Base-by-base conservation (phyloP, 2,113 vertebrate genomes). In the Cryptotis parvus region DNA sequence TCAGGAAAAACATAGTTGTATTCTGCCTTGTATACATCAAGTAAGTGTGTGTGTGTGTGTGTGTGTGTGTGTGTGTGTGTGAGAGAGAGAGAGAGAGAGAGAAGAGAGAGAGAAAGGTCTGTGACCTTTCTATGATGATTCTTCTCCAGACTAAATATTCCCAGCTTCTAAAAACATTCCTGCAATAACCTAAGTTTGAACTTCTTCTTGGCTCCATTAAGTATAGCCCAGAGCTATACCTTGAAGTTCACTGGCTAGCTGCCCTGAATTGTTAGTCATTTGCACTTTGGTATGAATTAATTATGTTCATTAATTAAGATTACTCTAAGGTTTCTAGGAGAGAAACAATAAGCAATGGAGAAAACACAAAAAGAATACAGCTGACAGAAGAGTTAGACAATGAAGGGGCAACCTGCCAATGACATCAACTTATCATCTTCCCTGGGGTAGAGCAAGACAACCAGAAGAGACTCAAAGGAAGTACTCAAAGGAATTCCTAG, bases 221-320 rank as follows among this genome's bases (percentile, higher is more conserved):
- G 61, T 41, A 35, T 8, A 27, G 43, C 58, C 70, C 31, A 85
- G 45, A 27, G 15, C 9, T 76, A 45, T 35, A 27, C 14, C 15
- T 31, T 92, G 83, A 84, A 33, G 12, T 78, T 89, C 55, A 84
- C 12, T 79, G 63, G 61, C 58, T 85, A 83, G 58, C 20, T 49
- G 1, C 14, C 29, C 18, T 27, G 61, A 70, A 39, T 35, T 90
- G 10, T 52, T 90, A 41, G 15, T 78, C 61, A 90, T 11, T 75
- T 27, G 7, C 20, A 73, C 70, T 35, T 79, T 26, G n/a, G n/a
- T 58, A 65, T 90, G 20, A 87, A 68, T 63, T 69, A n/a, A 70
- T 75, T 58, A 58, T 58, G 55, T 95, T 82, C 31, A 92, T 69
- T 35, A 92, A 76, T 66, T n/a, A 52, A 66, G 69, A 84, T 20